Base-by-base conservation (phyloP, 2,888 invertebrate species). In the Leucania comma region DNA sequence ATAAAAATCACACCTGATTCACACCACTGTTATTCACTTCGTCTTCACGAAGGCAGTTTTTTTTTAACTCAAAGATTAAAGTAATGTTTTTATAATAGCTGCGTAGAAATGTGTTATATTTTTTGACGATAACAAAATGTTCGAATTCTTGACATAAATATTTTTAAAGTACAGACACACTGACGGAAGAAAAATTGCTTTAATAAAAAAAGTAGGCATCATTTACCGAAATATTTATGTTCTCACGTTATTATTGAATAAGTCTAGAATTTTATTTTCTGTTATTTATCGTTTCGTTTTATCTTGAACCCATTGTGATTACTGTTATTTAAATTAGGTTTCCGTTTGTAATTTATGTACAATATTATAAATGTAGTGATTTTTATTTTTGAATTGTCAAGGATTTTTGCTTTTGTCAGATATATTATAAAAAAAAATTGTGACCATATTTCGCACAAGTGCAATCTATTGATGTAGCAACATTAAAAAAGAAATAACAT, bases 141-240 rank as follows among this genome's bases (percentile, higher is more conserved):
- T 4, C 1, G 22, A 29, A 20, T 54, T 75, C 10, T 26, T 3
- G n/a, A 59, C 66, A 65, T 35, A 50, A 65, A 72, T 72, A 35
- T 75, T 1, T 57, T 38, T n/a, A 17, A 58, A 35, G 17, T 17
- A 20, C 42, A 9, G 20, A 22, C 35, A 26, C 61, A 48, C 14
- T 10, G 57, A 32, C 42, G 59, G 48, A 57, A 57, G 14, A 67
- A 64, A 51, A 75, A 80, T 62, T 29, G 67, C 32, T 10, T 5
- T 9, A 64, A 58, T 26, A 68, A 66, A 72, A 72, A 64, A 72
- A 58, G 38, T 70, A 68, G 78, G 17, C 51, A 60, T 53, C 51
- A 79, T 81, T 76, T 68, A 76, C 46, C 24, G 24, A 69, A 48
- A 54, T 77, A 81, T 81, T 67, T 56, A 63, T 65, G 57, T 72